phyloP scores from a whole-genome alignment of 2,888 invertebrate species.

The Vanessa cardui region DNA sequence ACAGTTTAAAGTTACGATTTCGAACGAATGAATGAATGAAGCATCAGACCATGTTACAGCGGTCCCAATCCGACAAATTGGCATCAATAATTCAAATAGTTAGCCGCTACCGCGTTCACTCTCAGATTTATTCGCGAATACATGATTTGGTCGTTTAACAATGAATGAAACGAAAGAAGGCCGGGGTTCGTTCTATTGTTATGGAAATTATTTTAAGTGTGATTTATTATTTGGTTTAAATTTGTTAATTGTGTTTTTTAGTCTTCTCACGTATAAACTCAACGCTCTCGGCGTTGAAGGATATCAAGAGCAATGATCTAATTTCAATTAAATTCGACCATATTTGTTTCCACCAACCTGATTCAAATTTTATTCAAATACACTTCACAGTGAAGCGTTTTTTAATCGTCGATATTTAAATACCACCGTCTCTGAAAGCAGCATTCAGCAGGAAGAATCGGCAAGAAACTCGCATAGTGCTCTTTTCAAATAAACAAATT shows the following conservation, averaged over 20 bases:
- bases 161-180: constrained; percentile 1
- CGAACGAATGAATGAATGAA: constrained; percentile 40
- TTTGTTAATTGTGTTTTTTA: not conserved
- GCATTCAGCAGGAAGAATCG: no score
- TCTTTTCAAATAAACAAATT: no score
- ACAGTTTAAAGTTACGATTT: constrained; percentile 29
- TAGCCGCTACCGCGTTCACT: constrained; percentile 44
- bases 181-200: not conserved
- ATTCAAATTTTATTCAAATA: no score
- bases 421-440: no score
- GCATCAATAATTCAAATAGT: constrained; percentile 53
- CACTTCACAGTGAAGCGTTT: no score
- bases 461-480: no score
- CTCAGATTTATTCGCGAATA: constrained; percentile 38
- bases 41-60: constrained; percentile 40
- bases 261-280: not conserved
- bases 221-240: not conserved
- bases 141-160: constrained; percentile 19
- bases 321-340: no score
- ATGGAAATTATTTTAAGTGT: not conserved
- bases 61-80: constrained; percentile 47
- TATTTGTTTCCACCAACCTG: no score
- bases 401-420: no score
- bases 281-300: no score
- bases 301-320: no score